phyloP scores from a whole-genome alignment of 1,140 invertebrate genomes.

The Diorhabda elongata region DNA sequence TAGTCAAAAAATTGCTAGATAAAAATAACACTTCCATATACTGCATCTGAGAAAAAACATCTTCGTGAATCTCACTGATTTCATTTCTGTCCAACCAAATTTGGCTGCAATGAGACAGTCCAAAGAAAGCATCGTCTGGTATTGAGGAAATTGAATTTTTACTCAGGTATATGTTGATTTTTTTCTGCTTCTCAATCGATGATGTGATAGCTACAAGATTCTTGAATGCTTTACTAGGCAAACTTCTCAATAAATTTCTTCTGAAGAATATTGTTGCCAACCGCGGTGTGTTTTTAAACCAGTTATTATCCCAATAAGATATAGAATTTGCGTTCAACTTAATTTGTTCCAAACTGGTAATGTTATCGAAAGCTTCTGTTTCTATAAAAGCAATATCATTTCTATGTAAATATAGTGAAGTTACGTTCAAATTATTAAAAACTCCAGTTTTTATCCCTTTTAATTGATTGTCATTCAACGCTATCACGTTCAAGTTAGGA shows the following conservation, averaged over 20 bases:
- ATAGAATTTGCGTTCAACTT: constrained; percentile 39
- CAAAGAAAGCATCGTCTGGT: constrained; percentile 31
- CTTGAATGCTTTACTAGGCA: constrained; percentile 36
- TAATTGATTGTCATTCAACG: constrained; percentile 37
- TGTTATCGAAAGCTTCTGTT: constrained; percentile 39
- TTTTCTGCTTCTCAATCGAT: not conserved
- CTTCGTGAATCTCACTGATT: constrained; percentile 23
- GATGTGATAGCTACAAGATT: constrained; percentile 21
- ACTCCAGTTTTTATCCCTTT: constrained; percentile 35
- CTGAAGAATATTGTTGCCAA: constrained; percentile 32
- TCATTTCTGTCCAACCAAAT: constrained; percentile 39
- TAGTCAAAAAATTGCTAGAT: constrained; percentile 31
- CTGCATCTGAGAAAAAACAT: constrained; percentile 27
- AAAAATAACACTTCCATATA: constrained; percentile 32
- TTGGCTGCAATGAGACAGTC: constrained; percentile 29
- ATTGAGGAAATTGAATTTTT: constrained; percentile 39
- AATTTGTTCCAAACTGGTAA: constrained; percentile 35
- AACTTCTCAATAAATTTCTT: constrained; percentile 32
- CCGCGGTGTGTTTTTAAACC: constrained; percentile 39
- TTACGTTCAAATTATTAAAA: constrained; percentile 39
- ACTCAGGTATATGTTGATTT: constrained; percentile 35
- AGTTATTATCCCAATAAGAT: constrained; percentile 34
- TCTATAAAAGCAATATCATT: constrained; percentile 40
- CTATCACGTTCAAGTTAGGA: constrained; percentile 32
- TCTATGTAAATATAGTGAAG: constrained; percentile 34